These are phyloP conservation scores for Polypterus bichir DNA, from an alignment of 2,113 vertebrate genomes.

Conservation along the genomic window DNA sequence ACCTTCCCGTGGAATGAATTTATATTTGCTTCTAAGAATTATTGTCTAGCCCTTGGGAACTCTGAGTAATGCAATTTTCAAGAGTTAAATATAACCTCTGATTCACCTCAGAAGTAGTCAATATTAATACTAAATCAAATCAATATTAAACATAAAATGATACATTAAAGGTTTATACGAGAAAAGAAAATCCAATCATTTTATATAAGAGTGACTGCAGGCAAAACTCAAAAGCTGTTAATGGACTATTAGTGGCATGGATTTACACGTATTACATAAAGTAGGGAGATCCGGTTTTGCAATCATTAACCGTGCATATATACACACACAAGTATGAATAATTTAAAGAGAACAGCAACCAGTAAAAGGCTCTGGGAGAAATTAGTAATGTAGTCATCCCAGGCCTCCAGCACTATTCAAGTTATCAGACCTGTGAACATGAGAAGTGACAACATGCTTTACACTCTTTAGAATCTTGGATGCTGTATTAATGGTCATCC, in stretches of 20 bases:
- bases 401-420: no score
- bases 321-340: no score
- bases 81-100: constrained; percentile 4
- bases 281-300: background rate
- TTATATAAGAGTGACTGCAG: background rate
- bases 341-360: no score
- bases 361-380: no score
- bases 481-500: no score
- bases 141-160: constrained; percentile 6
- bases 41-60: constrained; percentile 1
- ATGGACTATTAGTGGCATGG: background rate
- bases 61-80: constrained; percentile 1
- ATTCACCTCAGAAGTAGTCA: constrained; percentile 3
- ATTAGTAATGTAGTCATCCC: no score
- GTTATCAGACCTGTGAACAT: no score
- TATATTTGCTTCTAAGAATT: constrained; percentile 3
- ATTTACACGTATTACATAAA: background rate
- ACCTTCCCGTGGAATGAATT: constrained; percentile 4
- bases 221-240: background rate
- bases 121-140: constrained; percentile 5
- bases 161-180: constrained; percentile 5
- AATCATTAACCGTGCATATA: no score
- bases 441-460: no score
- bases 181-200: background rate
- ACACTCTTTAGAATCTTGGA: no score